Conservation (phyloP, 2,113 vertebrate species). For the Phylloscopus trochilus region DNA sequence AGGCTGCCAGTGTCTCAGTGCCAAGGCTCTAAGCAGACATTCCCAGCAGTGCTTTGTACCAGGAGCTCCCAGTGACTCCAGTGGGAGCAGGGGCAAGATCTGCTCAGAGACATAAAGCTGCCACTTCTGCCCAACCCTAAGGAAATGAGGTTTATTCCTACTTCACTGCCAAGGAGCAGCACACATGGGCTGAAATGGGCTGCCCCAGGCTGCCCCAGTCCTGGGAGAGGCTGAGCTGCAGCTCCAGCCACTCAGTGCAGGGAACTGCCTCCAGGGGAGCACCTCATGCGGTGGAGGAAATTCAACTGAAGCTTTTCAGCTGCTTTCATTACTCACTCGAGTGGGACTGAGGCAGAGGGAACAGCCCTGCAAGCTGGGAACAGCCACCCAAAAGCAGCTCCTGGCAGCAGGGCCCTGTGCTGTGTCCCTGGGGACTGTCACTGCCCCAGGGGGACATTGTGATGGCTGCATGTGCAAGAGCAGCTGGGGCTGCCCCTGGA, state of each 20-base stretch:
- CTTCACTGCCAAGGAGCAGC: not conserved
- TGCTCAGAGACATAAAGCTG: not conserved
- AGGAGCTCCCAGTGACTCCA: not conserved
- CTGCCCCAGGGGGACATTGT: not conserved
- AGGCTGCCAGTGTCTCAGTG: not conserved
- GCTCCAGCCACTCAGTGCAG: not conserved
- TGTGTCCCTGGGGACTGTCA: not conserved
- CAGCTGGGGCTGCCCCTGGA: not conserved
- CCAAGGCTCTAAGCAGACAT: not conserved
- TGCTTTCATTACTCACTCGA: not conserved
- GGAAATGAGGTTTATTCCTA: fast-evolving
- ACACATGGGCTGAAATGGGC: not conserved
- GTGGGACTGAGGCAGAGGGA: not conserved
- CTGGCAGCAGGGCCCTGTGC: not conserved
- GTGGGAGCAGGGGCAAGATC: not conserved
- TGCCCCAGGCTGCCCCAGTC: not conserved
- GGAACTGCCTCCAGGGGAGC: not conserved
- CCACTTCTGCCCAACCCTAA: not conserved
- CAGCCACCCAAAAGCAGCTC: not conserved
- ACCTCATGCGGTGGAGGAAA: not conserved
- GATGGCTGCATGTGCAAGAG: not conserved
- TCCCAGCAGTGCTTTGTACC: not conserved
- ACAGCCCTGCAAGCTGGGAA: not conserved
- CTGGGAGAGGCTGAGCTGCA: not conserved
- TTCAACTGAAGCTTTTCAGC: not conserved